Base-by-base conservation (phyloP, 2,113 vertebrate genomes). In the Nesoenas mayeri region DNA sequence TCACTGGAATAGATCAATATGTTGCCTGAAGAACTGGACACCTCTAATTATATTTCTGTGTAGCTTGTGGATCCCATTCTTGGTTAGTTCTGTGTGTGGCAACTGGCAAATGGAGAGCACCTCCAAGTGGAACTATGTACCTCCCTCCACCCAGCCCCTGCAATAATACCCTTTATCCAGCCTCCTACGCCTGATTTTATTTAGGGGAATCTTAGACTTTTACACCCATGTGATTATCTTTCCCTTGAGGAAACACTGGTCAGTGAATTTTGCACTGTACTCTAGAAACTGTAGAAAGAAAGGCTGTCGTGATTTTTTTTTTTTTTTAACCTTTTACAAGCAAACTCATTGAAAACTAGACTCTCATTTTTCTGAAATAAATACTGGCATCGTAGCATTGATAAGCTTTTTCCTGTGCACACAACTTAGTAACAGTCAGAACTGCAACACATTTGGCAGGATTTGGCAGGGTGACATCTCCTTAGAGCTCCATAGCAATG, bases 111-210 rank as follows among this genome's bases (percentile, higher is more conserved):
- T 44, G 31, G 44, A 82, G 36, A 53, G 58, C 40, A 38, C 14
- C 15, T 70, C 14, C 26, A 50, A 34, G 40, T 61, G 31, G 38
- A 81, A 65, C 3, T 9, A 57, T 7, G 47, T 40, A n/a, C 8
- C 16, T 75, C 38, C 57, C 12, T 74, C 36, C 10, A 47, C 14
- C 3, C 28, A 72, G 44, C 62, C 81, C 61, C 85, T 92, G 75
- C 62, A 74, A 21, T 50, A 87, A 36, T 57, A 50, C 19, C 20
- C 32, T 95, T 79, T 86, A 82, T 96, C 38, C 94, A 87, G 48
- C 53, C 93, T 95, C 88, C 74, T 51, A 1, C 47, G 17, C n/a
- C 42, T 92, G 61, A 31, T 90, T 70, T 80, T 40, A 51, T 48
- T 79, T 83, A 66, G 22, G 32, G 15, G 2, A 29, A 17, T 54